Base-by-base conservation (phyloP, 2,797 vertebrate species). In the Ctenopoma multispine region DNA sequence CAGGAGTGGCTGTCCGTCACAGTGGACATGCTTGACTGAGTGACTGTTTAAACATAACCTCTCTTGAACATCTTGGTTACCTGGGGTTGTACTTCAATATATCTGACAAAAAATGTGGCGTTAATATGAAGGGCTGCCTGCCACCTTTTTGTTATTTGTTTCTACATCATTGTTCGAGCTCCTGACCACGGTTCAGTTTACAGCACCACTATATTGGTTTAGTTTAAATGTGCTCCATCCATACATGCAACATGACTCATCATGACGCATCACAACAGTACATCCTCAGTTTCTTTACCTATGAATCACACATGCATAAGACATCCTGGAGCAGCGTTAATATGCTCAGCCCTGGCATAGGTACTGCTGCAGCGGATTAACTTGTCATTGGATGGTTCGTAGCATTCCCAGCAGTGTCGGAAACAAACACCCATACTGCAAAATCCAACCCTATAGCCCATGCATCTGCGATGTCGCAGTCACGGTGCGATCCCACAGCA, bases 231-330 rank as follows among this genome's bases (percentile, higher is more conserved):
- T 47, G 36, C 38, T 70, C 46, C 56, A 31, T 73, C 84, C 75
- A 79, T 89, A 81, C 69, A 55, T 79, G 57, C 63, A 74, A 48
- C 56, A 63, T 89, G 85, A 91, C 81, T 90, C 87, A 88, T 79
- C 63, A 50, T 88, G 90, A 92, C 78, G 90, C 90, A 91, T 83
- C 63, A 34, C 69, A 86, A 82, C 75, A 65, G 84, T 84, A 89
- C 82, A 91, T 88, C 80, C 80, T 82, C 69, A 62, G 63, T 83
- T 88, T 84, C 75, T 85, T 82, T 84, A 86, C 69, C 79, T 70
- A 75, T 89, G 87, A 91, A 83, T 90, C 88, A 87, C 69, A 70
- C 55, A 29, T 63, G 73, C 78, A 67, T 61, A 77, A 64, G 75
- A 60, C 63, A 77, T 84, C 78, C 65, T 62, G 75, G 77, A 87